Evolutionary conservation across 2,113 vertebrate species (phyloP).

Genomic region (Crocuta crocuta): DNA sequence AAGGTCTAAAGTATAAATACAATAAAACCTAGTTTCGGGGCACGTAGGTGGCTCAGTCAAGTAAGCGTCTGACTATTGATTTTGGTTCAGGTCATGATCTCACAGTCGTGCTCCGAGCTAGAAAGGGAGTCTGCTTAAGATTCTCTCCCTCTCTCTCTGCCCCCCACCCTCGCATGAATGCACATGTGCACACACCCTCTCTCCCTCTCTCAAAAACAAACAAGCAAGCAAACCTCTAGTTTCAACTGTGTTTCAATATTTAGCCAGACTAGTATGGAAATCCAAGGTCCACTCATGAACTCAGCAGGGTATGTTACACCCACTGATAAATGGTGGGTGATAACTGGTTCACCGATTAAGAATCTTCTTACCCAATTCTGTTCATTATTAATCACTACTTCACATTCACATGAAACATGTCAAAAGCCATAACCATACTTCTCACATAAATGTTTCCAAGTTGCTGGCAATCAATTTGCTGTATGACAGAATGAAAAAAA

Average conservation of each 20-base stretch:
- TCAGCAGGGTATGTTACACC: not conserved
- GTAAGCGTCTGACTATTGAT: too few relatives aligned
- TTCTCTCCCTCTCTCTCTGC: too few relatives aligned
- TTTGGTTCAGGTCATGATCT: too few relatives aligned
- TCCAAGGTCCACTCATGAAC: not conserved
- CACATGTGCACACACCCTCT: too few relatives aligned
- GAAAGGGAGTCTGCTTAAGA: too few relatives aligned
- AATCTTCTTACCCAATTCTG: not conserved
- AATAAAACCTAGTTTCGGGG: not conserved
- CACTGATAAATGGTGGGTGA: not conserved
- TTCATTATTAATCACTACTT: slow-evolving; percentile 37
- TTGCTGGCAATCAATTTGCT: not conserved
- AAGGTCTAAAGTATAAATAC: not conserved
- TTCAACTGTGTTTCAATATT: not conserved
- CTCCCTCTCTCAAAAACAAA: too few relatives aligned
- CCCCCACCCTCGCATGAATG: too few relatives aligned
- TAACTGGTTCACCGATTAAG: not conserved
- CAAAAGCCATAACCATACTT: not conserved
- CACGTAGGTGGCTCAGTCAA: too few relatives aligned
- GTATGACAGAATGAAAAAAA: slow-evolving; percentile 23
- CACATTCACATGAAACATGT: not conserved
- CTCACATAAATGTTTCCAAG: not conserved
- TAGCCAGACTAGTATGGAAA: not conserved
- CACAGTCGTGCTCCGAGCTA: too few relatives aligned
- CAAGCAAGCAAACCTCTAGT: not conserved